Conservation (phyloP, 2,113 vertebrate species). For the Eublepharis macularius region DNA sequence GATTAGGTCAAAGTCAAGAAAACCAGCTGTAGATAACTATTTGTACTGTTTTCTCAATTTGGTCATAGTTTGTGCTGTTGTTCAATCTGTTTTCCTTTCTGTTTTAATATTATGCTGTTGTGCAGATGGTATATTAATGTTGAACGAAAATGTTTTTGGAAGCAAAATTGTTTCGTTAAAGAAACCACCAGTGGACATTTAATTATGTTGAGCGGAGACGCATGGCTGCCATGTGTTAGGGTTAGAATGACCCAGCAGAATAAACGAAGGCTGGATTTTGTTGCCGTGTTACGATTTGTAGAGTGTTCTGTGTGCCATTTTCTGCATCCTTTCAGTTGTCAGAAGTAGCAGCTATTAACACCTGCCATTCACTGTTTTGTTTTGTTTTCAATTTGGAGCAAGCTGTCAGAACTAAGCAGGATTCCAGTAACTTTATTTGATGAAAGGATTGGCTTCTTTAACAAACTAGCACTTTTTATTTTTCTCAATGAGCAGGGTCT, state of each 20-base stretch:
- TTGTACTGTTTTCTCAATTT: conserved; percentile 2
- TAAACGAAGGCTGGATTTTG: conserved; percentile 37
- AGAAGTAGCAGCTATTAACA: conserved; percentile 73
- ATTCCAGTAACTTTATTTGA: conserved; percentile 79
- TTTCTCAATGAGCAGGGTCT: conserved; percentile 89
- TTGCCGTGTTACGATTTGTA: conserved; percentile 45
- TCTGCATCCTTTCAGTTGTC: conserved; percentile 76
- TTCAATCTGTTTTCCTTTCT: conserved; percentile 48
- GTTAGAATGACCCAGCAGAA: conserved; percentile 52
- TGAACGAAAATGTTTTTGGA: conserved; percentile 39
- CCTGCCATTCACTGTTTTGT: conserved; percentile 67
- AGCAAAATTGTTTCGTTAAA: conserved; percentile 51
- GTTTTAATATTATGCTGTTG: conserved; percentile 49
- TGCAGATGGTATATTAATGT: conserved; percentile 52
- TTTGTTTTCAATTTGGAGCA: conserved; percentile 62
- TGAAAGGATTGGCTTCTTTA: conserved; percentile 79
- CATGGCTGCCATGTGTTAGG: conserved; percentile 17
- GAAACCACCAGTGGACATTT: conserved; percentile 43
- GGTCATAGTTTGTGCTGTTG: conserved; percentile 34
- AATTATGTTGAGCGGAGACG: conserved; percentile 47
- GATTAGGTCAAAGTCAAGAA: conserved; percentile 36
- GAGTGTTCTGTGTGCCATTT: conserved; percentile 66
- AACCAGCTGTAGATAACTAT: neutral
- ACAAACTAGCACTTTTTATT: conserved; percentile 83
- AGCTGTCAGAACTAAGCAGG: conserved; percentile 73